Evolutionary conservation across 1,140 invertebrate species (phyloP), one percentile per base, ranked within the genome.

Genomic region (Diachasmimorpha longicaudata): DNA sequence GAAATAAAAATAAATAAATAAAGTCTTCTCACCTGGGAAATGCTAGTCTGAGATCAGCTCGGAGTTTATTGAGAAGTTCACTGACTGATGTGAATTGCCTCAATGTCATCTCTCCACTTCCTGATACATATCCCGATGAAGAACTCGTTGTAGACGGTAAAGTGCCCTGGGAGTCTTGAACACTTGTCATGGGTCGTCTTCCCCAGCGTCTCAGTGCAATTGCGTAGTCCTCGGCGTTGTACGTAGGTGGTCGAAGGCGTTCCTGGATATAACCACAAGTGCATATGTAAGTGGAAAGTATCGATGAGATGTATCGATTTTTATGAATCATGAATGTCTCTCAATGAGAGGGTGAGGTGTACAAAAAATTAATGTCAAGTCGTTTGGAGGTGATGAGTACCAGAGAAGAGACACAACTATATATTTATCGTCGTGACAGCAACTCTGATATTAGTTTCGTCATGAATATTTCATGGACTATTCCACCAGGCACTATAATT

Each of bases 21-120:
- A 6, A 21, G 21, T 73, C 13, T 58, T 46, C 79, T 87, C 90
- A 97, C 96, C 96, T 97, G 78, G 94, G 94, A 89, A 96, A 96
- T 0, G 96, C 94, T 14, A 96, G 91, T 75, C 94, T 90, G 0
- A 98, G 91, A 87, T 97, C 96, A 1, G 95, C 92, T 77, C 94
- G 91, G 2, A 98, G 90, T 83, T 97, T 97, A 58, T 93, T 93
- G n/a, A 98, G 90, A 0, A 98, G 90, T 86, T 97, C 96, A 39
- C 95, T 95, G 69, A 96, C 93, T 31, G 94, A 94, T 37, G 93
- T 92, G 85, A 97, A 96, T 86, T 97, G 95, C 67, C 94, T 91
- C 39, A 97, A 89, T 16, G 93, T 95, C 95, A 97, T 96, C 85
- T 97, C 95, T 66, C 92, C 93, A 46, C 92, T 92, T 81, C 84